These are phyloP conservation scores for Merops nubicus DNA, from an alignment of 2,113 vertebrate species.

Conservation along the genomic window DNA sequence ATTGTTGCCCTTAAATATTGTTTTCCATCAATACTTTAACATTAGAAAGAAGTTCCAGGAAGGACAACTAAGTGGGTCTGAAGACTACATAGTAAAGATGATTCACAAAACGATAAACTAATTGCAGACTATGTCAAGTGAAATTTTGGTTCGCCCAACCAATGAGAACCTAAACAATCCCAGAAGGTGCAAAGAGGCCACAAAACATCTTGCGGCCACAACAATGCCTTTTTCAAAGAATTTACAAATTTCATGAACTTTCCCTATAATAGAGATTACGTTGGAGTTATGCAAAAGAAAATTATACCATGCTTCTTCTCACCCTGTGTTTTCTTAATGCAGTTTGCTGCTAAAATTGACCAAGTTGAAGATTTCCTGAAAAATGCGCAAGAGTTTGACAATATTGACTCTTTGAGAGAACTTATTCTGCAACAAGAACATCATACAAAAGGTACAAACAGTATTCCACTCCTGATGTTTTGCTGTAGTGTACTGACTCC, in stretches of 20 bases:
- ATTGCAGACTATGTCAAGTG: neutral
- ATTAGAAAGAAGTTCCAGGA: neutral
- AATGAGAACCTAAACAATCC: neutral
- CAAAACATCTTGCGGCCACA: neutral
- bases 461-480: neutral
- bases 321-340: slow-evolving; percentile 26
- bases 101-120: neutral
- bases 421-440: slow-evolving; percentile 76
- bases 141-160: neutral
- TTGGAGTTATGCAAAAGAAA: neutral
- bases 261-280: neutral
- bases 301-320: neutral
- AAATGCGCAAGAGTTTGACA: slow-evolving; percentile 70
- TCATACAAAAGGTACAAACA: slow-evolving; percentile 82
- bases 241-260: neutral
- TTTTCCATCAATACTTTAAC: neutral
- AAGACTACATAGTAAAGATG: neutral
- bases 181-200: neutral
- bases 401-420: slow-evolving; percentile 64
- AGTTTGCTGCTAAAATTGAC: slow-evolving; percentile 88
- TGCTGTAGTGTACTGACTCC: neutral
- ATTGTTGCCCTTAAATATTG: neutral
- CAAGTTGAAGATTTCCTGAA: slow-evolving; percentile 83
- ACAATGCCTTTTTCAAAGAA: neutral
- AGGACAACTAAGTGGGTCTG: neutral